Conservation (phyloP, 30 jellyfish, hydroid and myxozoan species). For the Cassiopea xamachana region DNA sequence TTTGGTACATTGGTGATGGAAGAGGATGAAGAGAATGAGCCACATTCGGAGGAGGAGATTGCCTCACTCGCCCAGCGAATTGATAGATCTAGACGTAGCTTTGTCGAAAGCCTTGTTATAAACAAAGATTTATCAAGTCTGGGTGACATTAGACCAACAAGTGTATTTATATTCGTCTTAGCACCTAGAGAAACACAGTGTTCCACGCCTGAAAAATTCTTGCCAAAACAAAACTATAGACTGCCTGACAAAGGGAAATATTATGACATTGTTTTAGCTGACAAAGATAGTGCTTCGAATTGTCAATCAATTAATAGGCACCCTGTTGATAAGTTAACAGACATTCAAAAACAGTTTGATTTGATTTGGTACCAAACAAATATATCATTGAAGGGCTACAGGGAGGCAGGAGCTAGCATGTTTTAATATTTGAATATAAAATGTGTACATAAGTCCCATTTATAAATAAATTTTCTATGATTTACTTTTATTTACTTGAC, state of each 20-base stretch:
- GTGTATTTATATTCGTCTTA: conserved; percentile 30
- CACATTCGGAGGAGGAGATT: neutral
- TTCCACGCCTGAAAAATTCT: neutral
- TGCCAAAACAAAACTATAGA: conserved; percentile 31
- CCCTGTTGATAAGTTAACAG: neutral
- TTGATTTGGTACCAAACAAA: conserved; percentile 65
- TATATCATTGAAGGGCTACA: conserved; percentile 12
- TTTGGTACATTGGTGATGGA: neutral
- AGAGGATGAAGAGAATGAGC: neutral
- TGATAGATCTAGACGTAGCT: conserved; percentile 11
- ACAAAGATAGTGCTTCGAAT: neutral
- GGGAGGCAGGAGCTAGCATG: neutral
- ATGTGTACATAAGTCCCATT: no score
- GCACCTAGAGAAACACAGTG: conserved; percentile 30
- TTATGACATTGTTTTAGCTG: conserved; percentile 27
- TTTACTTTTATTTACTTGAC: no score
- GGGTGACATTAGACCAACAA: conserved; percentile 43
- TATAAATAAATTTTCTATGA: no score
- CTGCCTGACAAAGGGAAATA: conserved; percentile 44
- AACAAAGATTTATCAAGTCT: conserved; percentile 21
- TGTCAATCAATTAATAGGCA: neutral
- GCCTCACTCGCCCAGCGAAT: neutral
- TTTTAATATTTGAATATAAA: neutral
- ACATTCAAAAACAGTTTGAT: conserved; percentile 17
- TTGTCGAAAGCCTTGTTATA: conserved; percentile 8